Conservation (phyloP, 2,888 invertebrate genomes). For the Pyrocoelia pectoralis region DNA sequence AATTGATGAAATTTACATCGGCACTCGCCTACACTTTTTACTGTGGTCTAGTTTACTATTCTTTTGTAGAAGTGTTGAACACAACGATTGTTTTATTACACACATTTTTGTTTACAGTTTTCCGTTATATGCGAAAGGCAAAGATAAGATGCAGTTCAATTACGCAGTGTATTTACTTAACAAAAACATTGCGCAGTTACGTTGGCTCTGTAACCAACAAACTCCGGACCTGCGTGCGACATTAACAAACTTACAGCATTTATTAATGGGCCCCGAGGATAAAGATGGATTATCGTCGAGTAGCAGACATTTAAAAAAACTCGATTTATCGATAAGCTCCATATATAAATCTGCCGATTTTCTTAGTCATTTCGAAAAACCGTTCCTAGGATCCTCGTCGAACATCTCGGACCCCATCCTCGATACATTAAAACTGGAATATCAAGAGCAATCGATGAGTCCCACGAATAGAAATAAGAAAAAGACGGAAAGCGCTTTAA, state of each 20-base stretch:
- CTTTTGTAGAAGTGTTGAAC: constrained; percentile 16
- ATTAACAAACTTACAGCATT: constrained; percentile 71
- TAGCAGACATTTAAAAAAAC: background rate
- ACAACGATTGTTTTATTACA: no score
- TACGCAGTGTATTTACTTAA: constrained; percentile 93
- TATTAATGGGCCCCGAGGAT: constrained; percentile 45
- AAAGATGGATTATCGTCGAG: constrained; percentile 11
- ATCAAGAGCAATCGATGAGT: constrained; percentile 38
- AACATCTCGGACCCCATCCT: constrained; percentile 51
- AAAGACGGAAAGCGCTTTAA: constrained; percentile 34
- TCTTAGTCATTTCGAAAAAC: constrained; percentile 36
- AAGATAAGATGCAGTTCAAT: constrained; percentile 80
- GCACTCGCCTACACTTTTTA: no score
- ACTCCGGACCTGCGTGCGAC: constrained; percentile 80
- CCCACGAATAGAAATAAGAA: constrained; percentile 12
- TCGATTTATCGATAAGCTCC: background rate
- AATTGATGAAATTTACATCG: no score
- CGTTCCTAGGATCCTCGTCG: constrained; percentile 21
- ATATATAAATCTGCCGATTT: constrained; percentile 3
- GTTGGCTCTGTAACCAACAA: constrained; percentile 77
- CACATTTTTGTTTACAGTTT: no score
- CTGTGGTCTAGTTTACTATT: no score
- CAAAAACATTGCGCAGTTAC: constrained; percentile 92
- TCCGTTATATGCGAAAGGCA: constrained; percentile 81
- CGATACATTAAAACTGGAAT: constrained; percentile 45